phyloP scores from a whole-genome alignment of 2,888 invertebrate species.

The Automeris io region DNA sequence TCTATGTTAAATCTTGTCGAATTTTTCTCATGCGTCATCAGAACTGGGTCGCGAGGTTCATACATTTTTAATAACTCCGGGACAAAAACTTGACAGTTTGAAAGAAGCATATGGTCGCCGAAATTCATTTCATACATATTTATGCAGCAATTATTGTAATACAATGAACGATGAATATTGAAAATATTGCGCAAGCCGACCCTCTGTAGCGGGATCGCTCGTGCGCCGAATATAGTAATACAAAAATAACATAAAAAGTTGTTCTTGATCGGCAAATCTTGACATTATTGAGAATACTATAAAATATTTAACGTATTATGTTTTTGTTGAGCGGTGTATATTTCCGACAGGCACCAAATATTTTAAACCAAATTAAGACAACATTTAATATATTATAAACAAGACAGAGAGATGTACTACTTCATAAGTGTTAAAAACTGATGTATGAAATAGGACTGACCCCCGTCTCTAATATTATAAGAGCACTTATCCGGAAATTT shows the following conservation, averaged over 20 bases:
- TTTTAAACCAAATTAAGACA: too few relatives aligned
- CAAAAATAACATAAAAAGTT: slow-evolving; percentile 9
- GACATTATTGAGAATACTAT: slow-evolving; percentile 1
- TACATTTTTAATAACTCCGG: slow-evolving; percentile 57
- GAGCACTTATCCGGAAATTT: too few relatives aligned
- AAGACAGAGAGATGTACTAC: too few relatives aligned
- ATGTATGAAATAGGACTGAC: too few relatives aligned
- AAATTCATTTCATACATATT: slow-evolving; percentile 64
- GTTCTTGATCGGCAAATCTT: background rate
- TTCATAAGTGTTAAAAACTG: too few relatives aligned
- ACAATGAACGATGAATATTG: slow-evolving; percentile 64
- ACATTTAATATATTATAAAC: too few relatives aligned
- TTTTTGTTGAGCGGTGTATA: background rate
- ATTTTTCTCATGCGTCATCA: slow-evolving; percentile 27
- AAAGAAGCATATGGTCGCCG: slow-evolving; percentile 49
- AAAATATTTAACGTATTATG: background rate
- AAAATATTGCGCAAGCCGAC: slow-evolving; percentile 43
- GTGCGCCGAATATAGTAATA: slow-evolving; percentile 26
- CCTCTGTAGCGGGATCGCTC: slow-evolving; percentile 23
- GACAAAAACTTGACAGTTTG: slow-evolving; percentile 62
- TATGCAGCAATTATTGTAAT: slow-evolving; percentile 64
- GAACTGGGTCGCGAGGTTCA: slow-evolving; percentile 36
- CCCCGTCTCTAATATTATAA: too few relatives aligned
- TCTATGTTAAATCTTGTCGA: slow-evolving; percentile 28
- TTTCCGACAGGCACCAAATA: background rate